Base-by-base conservation (phyloP, 2,888 invertebrate genomes). In the Chalcosyrphus nemorum region DNA sequence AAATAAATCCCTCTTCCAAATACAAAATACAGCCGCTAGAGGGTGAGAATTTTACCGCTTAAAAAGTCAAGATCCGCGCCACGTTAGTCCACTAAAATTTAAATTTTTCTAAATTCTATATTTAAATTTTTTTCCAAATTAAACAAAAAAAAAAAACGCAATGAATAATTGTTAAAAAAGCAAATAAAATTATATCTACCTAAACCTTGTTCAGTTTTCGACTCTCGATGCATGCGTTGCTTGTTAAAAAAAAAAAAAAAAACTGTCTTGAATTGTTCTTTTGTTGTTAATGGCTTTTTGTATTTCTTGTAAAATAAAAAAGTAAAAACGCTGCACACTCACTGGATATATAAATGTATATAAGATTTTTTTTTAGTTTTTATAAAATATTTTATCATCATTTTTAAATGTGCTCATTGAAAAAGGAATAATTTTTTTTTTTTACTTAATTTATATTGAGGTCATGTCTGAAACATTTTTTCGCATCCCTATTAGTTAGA, bases 211-310 rank as follows among this genome's bases (percentile, higher is more conserved):
- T 65, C 56, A 57, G 75, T 75, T 75, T 75, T 75, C 75, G 65
- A 54, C 75, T 75, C 65, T 75, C 75, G 75, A 75, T 65, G 75
- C 75, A 75, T 75, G 75, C 21, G 56, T 47, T 66, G 75, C 65
- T 75, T 75, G 75, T 65, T 75, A 2, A 56, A n/a, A n/a, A n/a
- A n/a, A n/a, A n/a, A n/a, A n/a, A n/a, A n/a, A n/a, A n/a, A n/a
- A 59, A 17, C 2, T 32, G 32, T 32, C 32, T 32, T 32, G 32
- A 32, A 7, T 9, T 32, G 32, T 32, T 32, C 11, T 32, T 29
- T 7, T 29, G 1, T 7, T 29, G 9, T 50, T 27, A 19, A 9
- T 61, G 41, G n/a, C 47, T n/a, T 47, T 38, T 13, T 54, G 2
- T 27, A 52, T 11, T 11, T 57, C 4, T 11, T 47, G 2, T 35